Evolutionary conservation across 2,797 vertebrate species (phyloP).

Genomic region (Sebastes ruberrimus): DNA sequence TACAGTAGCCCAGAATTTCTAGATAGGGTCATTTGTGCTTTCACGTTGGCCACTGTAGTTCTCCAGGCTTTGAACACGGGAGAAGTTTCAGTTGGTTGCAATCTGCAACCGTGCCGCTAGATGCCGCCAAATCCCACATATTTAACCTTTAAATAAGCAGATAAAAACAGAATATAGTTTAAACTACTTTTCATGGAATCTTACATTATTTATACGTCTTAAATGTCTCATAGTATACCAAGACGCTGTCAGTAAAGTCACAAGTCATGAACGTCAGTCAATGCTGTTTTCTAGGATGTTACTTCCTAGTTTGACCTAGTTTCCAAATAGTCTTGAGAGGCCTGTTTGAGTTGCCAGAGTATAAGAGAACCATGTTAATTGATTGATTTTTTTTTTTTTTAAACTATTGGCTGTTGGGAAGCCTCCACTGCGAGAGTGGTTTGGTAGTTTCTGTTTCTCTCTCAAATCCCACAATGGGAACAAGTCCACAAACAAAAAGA

Average conservation of each 20-base stretch:
- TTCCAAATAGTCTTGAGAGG: conserved; percentile 27
- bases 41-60: no score
- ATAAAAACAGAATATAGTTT: not conserved
- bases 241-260: not conserved
- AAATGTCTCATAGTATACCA: not conserved
- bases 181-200: not conserved
- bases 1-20: no score
- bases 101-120: no score
- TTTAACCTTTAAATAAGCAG: not conserved
- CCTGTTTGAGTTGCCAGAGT: not conserved
- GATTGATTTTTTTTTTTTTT: conserved; percentile 41
- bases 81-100: no score
- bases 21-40: no score
- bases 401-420: conserved; percentile 38
- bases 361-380: conserved; percentile 52
- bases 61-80: no score
- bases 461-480: conserved; percentile 67
- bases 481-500: conserved; percentile 62
- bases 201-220: not conserved
- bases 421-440: conserved; percentile 16
- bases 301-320: conserved; percentile 62
- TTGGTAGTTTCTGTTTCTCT: conserved; percentile 32
- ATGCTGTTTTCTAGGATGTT: not conserved
- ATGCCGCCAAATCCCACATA: no score
- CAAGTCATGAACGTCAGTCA: not conserved